Base-by-base conservation (phyloP, 2,888 invertebrate species). In the Oithona nana region DNA sequence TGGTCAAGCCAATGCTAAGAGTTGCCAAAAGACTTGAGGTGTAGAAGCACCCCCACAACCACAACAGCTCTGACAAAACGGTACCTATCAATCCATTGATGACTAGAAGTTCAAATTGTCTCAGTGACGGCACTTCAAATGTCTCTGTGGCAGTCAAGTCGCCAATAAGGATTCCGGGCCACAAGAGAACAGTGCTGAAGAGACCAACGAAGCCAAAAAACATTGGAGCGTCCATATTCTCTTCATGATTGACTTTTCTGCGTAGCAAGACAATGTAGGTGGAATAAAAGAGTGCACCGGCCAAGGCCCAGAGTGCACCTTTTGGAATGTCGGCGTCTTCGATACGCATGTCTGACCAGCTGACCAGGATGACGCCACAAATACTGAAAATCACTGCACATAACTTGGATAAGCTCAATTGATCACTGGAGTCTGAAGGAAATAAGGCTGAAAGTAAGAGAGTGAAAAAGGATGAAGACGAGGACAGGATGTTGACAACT, bases 181-280 rank as follows among this genome's bases (percentile, higher is more conserved):
- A 95, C 68, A 90, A 75, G 20, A 89, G 74, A 63, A 88, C 74
- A n/a, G 88, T 76, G 74, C 87, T 89, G 71, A 90, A 88, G 54
- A 95, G 78, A 3, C 97, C 95, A 66, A 97, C 89, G 72, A 95
- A 87, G 65, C 90, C 95, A 74, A 95, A 93, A 75, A 97, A 89
- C 76, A 95, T 80, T 62, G 92, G 88, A 69, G 93, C 86, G 75
- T 94, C 92, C 73, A 97, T 83, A 72, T 87, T 87, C 69, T 93
- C 92, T 71, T 93, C 92, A 70, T 86, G 85, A 71, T 90, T 86
- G 65, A 90, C 84, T 75, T 87, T 86, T 48, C 73, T 68, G 68
- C 86, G 80, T 61, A 93, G 80, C 71, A 92, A 81, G 64, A 94
- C 86, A 68, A 95, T 79, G 75, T 94, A 95, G 59, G 84, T 76